A percentile compares a stretch with the other conserved stretches of the same genome.
Evolutionary conservation across 2,888 invertebrate species (phyloP).

Genomic region (Synanthedon vespiformis): DNA sequence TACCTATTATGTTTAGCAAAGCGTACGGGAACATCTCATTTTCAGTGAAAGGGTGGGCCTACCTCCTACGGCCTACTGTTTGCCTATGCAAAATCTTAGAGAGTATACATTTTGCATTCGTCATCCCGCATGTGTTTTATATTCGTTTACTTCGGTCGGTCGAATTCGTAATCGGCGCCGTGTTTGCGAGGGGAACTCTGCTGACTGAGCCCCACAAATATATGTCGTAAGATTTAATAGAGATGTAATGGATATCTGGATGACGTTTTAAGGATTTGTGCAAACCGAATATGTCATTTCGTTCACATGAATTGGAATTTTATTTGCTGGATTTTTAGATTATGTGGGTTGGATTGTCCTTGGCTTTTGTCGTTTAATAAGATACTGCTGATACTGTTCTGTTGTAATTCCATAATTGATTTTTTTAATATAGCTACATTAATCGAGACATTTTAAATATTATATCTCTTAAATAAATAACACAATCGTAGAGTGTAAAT

Average conservation of each 20-base stretch:
- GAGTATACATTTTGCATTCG: conserved; percentile 65
- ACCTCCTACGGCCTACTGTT: conserved; percentile 31
- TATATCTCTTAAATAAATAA: no score
- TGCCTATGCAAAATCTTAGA: conserved; percentile 68
- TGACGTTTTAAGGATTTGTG: conserved; percentile 71
- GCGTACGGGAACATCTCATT: not conserved
- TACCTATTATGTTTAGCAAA: not conserved
- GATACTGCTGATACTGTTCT: not conserved
- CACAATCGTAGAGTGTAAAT: no score
- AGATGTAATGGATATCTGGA: conserved; percentile 72
- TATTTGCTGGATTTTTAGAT: conserved; percentile 59
- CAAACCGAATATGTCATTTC: conserved; percentile 70
- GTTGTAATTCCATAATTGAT: not conserved
- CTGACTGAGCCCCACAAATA: conserved; percentile 67
- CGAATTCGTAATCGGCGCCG: conserved; percentile 63
- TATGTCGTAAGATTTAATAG: conserved; percentile 72
- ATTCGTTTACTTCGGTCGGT: conserved; percentile 69
- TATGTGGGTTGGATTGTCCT: conserved; percentile 21
- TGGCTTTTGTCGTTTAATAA: conserved; percentile 14
- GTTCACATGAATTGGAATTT: conserved; percentile 63
- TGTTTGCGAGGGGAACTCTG: conserved; percentile 67
- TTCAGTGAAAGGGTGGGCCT: conserved; percentile 28
- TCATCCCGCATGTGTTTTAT: conserved; percentile 69
- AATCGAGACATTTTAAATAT: no score
- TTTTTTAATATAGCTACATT: no score